phyloP scores from a whole-genome alignment of 2,888 invertebrate species.

The Brachynemurus nebulosus region DNA sequence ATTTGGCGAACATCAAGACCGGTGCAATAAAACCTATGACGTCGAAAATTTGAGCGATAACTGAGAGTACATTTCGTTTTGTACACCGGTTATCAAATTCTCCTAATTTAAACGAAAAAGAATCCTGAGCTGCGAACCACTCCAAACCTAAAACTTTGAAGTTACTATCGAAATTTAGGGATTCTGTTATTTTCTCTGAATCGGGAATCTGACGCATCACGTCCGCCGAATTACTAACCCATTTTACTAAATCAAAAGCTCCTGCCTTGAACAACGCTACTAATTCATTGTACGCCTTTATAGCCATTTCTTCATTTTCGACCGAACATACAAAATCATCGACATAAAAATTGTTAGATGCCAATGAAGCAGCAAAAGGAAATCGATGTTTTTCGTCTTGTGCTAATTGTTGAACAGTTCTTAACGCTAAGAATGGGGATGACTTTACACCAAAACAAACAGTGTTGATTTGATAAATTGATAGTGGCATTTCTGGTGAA shows the following conservation, averaged over 20 bases:
- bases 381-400: slow-evolving; percentile 6
- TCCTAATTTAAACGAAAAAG: too few species aligned
- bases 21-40: too few species aligned
- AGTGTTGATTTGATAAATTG: slow-evolving; percentile 7
- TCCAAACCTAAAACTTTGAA: slow-evolving; percentile 3
- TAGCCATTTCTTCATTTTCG: slow-evolving; percentile 5
- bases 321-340: slow-evolving; percentile 10
- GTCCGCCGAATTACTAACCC: slow-evolving; percentile 6
- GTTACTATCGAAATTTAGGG: not conserved
- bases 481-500: not conserved
- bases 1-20: slow-evolving; percentile 10
- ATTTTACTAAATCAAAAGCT: slow-evolving; percentile 10
- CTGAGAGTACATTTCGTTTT: too few species aligned
- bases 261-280: slow-evolving; percentile 3
- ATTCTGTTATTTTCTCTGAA: not conserved
- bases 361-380: slow-evolving; percentile 3
- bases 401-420: slow-evolving; percentile 10
- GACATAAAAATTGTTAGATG: slow-evolving; percentile 8
- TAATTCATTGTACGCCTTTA: not conserved
- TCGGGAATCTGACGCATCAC: slow-evolving; percentile 5
- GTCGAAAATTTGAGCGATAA: too few species aligned
- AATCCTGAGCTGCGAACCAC: too few species aligned
- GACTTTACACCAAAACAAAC: slow-evolving; percentile 11
- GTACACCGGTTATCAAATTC: too few species aligned
- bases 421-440: slow-evolving; percentile 11